These are phyloP conservation scores for Morelia viridis DNA, from an alignment of 2,797 vertebrate species.

Conservation along the genomic window DNA sequence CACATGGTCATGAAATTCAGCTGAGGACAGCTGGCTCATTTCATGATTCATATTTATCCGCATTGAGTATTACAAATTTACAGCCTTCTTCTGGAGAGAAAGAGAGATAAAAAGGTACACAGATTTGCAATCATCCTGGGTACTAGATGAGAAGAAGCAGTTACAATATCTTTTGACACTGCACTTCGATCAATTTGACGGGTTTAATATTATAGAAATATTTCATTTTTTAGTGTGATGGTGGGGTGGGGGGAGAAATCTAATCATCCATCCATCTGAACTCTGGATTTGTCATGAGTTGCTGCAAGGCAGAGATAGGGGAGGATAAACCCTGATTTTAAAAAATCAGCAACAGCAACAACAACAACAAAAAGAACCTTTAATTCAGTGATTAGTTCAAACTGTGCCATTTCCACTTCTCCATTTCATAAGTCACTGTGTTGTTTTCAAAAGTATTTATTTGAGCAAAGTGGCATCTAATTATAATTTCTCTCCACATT, in stretches of 20 bases:
- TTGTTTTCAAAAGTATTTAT: constrained; percentile 62
- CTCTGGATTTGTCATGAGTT: constrained; percentile 66
- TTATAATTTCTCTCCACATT: constrained; percentile 67
- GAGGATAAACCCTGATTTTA: constrained; percentile 39
- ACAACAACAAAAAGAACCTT: constrained; percentile 45
- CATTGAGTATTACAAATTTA: constrained; percentile 31
- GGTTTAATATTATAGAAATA: constrained; percentile 81
- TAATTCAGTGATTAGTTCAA: constrained; percentile 66
- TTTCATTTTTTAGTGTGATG: constrained; percentile 70
- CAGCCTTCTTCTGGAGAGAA: constrained; percentile 30
- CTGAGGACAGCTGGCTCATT: constrained; percentile 46
- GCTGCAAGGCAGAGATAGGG: constrained; percentile 35
- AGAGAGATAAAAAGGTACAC: constrained; percentile 54
- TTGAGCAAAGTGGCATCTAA: constrained; percentile 71
- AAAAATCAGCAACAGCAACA: not conserved
- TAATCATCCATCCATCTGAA: constrained; percentile 70
- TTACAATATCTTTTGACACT: constrained; percentile 72
- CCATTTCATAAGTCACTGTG: constrained; percentile 60
- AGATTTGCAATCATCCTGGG: constrained; percentile 48
- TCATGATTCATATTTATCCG: constrained; percentile 25
- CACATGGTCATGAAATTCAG: not conserved
- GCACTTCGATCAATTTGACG: constrained; percentile 75
- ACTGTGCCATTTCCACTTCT: constrained; percentile 31
- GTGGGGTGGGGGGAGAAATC: constrained; percentile 57
- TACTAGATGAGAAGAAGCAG: constrained; percentile 65